Evolutionary conservation across 2,888 invertebrate genomes (phyloP).

Genomic region (Nymphalis c-album): DNA sequence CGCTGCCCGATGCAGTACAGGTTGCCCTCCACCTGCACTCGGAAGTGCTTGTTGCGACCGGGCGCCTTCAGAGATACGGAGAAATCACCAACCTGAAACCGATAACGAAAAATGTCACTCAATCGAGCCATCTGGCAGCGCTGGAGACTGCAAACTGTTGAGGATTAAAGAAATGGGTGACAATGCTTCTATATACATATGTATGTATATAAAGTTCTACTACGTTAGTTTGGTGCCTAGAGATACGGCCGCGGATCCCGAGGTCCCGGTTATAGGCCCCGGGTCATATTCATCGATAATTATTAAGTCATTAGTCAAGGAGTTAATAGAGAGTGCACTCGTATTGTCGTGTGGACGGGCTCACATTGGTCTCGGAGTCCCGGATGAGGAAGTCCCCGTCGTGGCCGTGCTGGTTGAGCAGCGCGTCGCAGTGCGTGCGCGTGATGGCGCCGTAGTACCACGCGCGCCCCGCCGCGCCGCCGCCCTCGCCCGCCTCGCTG

Average conservation of each 20-base stretch:
- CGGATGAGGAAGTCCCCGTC: slow-evolving; percentile 99
- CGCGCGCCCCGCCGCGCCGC: slow-evolving; percentile 87
- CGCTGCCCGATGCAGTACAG: slow-evolving; percentile 99
- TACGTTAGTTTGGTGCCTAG: too few relatives aligned
- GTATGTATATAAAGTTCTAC: too few relatives aligned
- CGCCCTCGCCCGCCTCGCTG: slow-evolving; percentile 43
- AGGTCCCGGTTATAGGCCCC: too few relatives aligned
- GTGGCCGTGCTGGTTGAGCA: slow-evolving; percentile 96
- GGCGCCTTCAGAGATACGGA: slow-evolving; percentile 99
- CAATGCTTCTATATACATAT: too few relatives aligned
- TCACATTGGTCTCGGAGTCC: slow-evolving; percentile 99
- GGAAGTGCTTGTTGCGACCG: slow-evolving; percentile 99
- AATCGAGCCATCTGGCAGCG: too few relatives aligned
- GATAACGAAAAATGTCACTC: neutral
- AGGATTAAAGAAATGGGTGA: too few relatives aligned
- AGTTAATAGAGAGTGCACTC: neutral
- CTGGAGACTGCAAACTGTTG: too few relatives aligned
- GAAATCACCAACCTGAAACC: slow-evolving; percentile 96
- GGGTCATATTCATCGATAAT: too few relatives aligned
- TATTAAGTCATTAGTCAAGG: too few relatives aligned
- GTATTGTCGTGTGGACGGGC: slow-evolving; percentile 54
- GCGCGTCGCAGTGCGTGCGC: slow-evolving; percentile 96
- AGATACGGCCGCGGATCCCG: too few relatives aligned
- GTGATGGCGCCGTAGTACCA: slow-evolving; percentile 99
- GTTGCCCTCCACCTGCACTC: slow-evolving; percentile 96